These are phyloP conservation scores for Limnephilus marmoratus DNA, from an alignment of 2,888 invertebrate species.

Conservation along the genomic window DNA sequence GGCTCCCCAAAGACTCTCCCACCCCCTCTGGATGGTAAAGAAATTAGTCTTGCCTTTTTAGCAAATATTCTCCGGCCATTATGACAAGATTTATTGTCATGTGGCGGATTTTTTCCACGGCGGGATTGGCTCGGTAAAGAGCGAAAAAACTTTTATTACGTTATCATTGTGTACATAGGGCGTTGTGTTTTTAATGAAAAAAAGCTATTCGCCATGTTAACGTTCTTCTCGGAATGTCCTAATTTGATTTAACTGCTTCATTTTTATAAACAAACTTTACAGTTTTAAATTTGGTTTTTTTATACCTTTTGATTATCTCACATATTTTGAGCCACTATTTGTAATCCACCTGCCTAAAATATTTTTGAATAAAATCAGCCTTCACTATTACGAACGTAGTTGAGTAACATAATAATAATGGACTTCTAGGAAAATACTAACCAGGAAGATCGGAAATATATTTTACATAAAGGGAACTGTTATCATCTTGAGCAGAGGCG, in stretches of 20 bases:
- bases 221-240: background rate
- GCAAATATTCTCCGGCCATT: slow-evolving; percentile 62
- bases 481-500: too few species aligned
- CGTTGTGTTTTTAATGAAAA: slow-evolving; percentile 42
- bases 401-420: too few species aligned
- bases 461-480: too few species aligned
- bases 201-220: slow-evolving; percentile 13
- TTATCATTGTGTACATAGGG: slow-evolving; percentile 39
- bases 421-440: too few species aligned
- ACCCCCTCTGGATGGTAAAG: slow-evolving; percentile 50
- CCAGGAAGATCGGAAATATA: too few species aligned
- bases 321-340: background rate
- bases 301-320: background rate
- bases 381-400: background rate
- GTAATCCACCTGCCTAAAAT: background rate
- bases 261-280: background rate
- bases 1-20: slow-evolving; percentile 47
- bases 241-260: slow-evolving; percentile 12
- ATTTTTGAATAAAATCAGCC: background rate
- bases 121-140: slow-evolving; percentile 30
- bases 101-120: slow-evolving; percentile 39
- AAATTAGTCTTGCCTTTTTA: slow-evolving; percentile 64
- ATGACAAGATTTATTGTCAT: slow-evolving; percentile 62
- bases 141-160: slow-evolving; percentile 47
- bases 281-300: background rate